phyloP scores from a whole-genome alignment of 2,888 invertebrate species.

The Cephus sareptanus region DNA sequence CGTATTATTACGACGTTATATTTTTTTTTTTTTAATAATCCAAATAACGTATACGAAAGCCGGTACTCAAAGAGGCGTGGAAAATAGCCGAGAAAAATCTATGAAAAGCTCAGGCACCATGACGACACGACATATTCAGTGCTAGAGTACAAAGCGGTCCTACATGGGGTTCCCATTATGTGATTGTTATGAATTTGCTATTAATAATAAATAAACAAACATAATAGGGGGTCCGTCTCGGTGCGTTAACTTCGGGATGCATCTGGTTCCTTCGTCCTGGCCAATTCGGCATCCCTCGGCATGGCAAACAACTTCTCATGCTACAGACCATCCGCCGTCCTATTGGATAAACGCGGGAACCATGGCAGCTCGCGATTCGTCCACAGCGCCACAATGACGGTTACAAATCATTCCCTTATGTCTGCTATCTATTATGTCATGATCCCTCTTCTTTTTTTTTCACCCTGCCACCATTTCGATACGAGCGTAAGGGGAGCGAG shows the following conservation, averaged over 20 bases:
- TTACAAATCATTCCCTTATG: slow-evolving; percentile 51
- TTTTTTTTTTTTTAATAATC: no score
- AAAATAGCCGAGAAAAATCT: slow-evolving; percentile 47
- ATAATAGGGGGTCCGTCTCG: slow-evolving; percentile 59
- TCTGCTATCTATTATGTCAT: not conserved
- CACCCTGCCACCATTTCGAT: not conserved
- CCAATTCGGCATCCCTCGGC: slow-evolving; percentile 12
- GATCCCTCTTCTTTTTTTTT: not conserved
- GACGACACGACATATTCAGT: slow-evolving; percentile 49
- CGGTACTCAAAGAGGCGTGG: slow-evolving; percentile 44
- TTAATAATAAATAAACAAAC: slow-evolving; percentile 66
- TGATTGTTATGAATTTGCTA: slow-evolving; percentile 65
- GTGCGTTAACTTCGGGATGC: slow-evolving; percentile 58
- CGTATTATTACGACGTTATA: no score
- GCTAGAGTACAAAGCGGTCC: slow-evolving; percentile 33
- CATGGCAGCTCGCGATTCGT: slow-evolving; percentile 23
- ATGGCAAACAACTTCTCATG: slow-evolving; percentile 1
- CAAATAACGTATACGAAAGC: not conserved
- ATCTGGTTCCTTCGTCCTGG: slow-evolving; percentile 52
- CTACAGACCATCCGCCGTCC: slow-evolving; percentile 7
- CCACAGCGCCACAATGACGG: slow-evolving; percentile 40
- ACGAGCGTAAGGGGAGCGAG: not conserved
- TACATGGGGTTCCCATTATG: slow-evolving; percentile 50
- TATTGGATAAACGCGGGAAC: no score
- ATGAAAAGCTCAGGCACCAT: slow-evolving; percentile 43